Percentiles rank a stretch among this genome's conserved stretches.
phyloP scores from a whole-genome alignment of 2,113 vertebrate species.

The Lagopus leucura region DNA sequence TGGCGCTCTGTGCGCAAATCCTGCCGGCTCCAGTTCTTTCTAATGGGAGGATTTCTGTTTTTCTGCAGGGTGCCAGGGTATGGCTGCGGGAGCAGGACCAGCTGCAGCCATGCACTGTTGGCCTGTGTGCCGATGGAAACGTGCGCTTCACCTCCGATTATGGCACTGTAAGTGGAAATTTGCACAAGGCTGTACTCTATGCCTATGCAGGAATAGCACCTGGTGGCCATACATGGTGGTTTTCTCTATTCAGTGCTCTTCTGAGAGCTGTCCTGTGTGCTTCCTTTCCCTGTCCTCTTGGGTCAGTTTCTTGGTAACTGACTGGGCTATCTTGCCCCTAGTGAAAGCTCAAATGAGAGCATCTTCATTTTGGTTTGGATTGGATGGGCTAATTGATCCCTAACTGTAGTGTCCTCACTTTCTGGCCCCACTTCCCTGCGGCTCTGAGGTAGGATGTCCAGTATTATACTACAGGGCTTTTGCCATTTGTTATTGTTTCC shows the following conservation, averaged over 20 bases:
- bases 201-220: neutral
- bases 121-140: constrained; percentile 73
- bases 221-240: neutral
- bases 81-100: constrained; percentile 87
- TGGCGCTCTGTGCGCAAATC: neutral
- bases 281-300: neutral
- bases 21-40: neutral
- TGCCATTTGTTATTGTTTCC: constrained; percentile 19
- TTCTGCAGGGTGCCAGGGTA: constrained; percentile 84
- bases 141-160: constrained; percentile 85
- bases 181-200: neutral
- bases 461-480: neutral
- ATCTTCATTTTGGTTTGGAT: neutral
- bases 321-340: neutral
- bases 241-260: neutral
- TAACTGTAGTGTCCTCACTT: neutral
- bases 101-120: constrained; percentile 85
- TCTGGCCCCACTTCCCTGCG: neutral
- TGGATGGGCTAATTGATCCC: neutral
- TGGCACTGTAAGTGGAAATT: constrained; percentile 79
- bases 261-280: neutral
- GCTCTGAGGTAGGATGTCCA: neutral
- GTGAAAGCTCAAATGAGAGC: neutral
- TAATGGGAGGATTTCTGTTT: neutral
- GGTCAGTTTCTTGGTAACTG: neutral